A percentile compares a stretch with the other conserved stretches of the same genome.
Conservation (phyloP, 2,113 vertebrate species). For the Pithys albifrons region DNA sequence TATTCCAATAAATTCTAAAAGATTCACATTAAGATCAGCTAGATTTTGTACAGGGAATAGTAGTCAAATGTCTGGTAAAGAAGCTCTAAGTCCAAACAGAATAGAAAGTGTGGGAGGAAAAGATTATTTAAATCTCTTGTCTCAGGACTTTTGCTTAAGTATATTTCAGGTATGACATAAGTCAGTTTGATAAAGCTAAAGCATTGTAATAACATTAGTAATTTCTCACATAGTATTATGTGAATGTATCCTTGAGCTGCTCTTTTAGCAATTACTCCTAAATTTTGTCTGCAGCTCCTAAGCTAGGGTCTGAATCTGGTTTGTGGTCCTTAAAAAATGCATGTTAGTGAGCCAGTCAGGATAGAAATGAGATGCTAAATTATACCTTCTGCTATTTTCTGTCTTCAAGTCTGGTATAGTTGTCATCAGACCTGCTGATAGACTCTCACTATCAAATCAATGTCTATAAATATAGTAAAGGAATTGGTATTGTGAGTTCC, state of each 20-base stretch:
- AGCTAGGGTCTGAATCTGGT: neutral
- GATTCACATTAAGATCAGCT: neutral
- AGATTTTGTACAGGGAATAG: neutral
- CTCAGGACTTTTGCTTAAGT: neutral
- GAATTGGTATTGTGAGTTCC: neutral
- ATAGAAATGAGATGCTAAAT: neutral
- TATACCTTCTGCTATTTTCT: neutral
- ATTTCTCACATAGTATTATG: neutral
- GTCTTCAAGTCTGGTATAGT: neutral
- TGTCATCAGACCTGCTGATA: neutral
- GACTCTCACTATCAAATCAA: neutral
- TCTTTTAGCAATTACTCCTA: neutral
- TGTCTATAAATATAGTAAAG: neutral
- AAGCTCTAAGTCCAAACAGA: neutral
- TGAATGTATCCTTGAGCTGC: neutral
- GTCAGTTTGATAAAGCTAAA: neutral
- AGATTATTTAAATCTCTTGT: neutral
- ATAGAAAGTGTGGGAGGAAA: neutral
- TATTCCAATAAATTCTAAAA: slow-evolving; percentile 13
- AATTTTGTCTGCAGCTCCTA: neutral
- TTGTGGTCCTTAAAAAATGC: neutral
- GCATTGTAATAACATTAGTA: neutral
- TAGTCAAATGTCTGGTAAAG: neutral
- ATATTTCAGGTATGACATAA: neutral
- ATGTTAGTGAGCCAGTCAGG: neutral